Percentiles rank a stretch among this genome's conserved stretches.
These are phyloP conservation scores for Elmis aenea DNA, from an alignment of 2,888 invertebrate species.

Conservation along the genomic window DNA sequence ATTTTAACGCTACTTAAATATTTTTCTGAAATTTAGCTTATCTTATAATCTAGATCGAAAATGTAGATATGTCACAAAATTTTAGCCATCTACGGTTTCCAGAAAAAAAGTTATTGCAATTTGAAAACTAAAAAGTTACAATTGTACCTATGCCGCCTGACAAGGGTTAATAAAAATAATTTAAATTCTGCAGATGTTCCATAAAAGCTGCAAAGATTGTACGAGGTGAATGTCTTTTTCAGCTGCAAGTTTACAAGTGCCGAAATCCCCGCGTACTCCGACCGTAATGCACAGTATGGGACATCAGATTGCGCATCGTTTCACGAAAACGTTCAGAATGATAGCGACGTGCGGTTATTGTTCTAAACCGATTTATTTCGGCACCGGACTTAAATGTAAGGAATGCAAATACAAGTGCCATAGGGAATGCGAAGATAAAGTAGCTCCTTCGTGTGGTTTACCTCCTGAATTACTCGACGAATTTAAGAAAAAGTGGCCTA, in stretches of 20 bases:
- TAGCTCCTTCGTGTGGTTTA: constrained; percentile 87
- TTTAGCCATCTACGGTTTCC: no score
- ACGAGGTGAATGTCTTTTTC: constrained; percentile 22
- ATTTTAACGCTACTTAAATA: no score
- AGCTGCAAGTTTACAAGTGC: constrained; percentile 53
- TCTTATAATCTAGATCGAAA: no score
- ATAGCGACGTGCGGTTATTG: constrained; percentile 88
- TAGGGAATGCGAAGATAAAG: constrained; percentile 84
- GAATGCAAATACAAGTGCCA: constrained; percentile 93
- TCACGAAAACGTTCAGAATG: constrained; percentile 83
- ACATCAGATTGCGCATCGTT: constrained; percentile 85
- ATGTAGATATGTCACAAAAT: no score
- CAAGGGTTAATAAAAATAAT: no score
- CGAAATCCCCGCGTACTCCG: constrained; percentile 53
- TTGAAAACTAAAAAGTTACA: no score
- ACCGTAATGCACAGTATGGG: constrained; percentile 71
- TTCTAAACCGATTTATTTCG: constrained; percentile 57
- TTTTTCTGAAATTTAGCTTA: no score
- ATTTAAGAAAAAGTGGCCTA: constrained; percentile 70
- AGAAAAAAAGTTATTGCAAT: no score
- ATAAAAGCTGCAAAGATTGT: constrained; percentile 16
- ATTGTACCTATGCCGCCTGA: no score
- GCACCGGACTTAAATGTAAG: constrained; percentile 80
- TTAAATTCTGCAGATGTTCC: no score
- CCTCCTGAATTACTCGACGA: constrained; percentile 80